Base-by-base conservation (phyloP, 2,113 vertebrate species). In the Lophotis ruficrista region DNA sequence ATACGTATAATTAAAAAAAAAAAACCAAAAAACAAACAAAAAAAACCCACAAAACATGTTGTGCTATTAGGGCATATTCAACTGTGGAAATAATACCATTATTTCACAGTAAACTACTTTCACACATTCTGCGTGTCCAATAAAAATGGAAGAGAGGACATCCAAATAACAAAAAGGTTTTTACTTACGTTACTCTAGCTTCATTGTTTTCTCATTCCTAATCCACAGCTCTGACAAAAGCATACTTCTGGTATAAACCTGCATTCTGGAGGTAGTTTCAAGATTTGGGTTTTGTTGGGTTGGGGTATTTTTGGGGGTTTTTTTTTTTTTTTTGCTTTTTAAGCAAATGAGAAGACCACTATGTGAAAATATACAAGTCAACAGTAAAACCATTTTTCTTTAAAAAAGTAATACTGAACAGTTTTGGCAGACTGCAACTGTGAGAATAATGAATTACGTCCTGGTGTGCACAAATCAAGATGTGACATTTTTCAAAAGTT, bases 221-320 rank as follows among this genome's bases (percentile, higher is more conserved):
- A 78, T 60, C 50, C 37, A 58, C 33, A 79, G 53, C 38, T 87
- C 60, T 71, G 62, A 83, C 43, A 86, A 65, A 87, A 92, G 19
- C 1, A 1, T 53, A 51, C 35, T 90, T 84, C 83, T 80, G 58
- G 21, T 57, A 50, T 60, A 48, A 70, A 66, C 66, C 65, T 78
- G 61, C 53, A 58, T 80, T 69, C 41, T 69, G 79, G 77, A 93
- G 81, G 89, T 69, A 97, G 85, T 66, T 83, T 90, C 79, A 50
- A 43, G 45, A 60, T 78, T 66, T 53, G 60, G 10, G 12, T 3
- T 78, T 89, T 78, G 35, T 48, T 71, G 71, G 20, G 2, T n/a
- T n/a, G n/a, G n/a, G n/a, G n/a, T n/a, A n/a, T n/a, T n/a, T n/a
- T n/a, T n/a, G n/a, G n/a, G n/a, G n/a, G n/a, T n/a, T 53, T 61